phyloP scores from a whole-genome alignment of 2,113 vertebrate species.

The Oreotrochilus melanogaster region DNA sequence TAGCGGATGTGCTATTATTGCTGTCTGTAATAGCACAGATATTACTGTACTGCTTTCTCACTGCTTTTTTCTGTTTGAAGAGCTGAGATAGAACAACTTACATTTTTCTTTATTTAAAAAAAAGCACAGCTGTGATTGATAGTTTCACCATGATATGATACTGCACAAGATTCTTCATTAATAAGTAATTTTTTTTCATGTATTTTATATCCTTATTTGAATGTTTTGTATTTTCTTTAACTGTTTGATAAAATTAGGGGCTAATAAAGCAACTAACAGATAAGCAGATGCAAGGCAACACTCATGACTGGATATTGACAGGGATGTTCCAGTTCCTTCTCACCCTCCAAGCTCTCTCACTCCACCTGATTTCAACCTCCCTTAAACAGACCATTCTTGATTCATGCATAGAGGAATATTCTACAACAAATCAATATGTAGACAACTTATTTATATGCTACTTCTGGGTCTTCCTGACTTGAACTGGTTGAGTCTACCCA shows the following conservation, averaged over 20 bases:
- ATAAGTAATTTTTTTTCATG: background rate
- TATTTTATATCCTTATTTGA: background rate
- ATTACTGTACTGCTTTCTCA: background rate
- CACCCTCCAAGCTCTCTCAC: background rate
- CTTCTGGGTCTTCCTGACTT: background rate
- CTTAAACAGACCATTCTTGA: background rate
- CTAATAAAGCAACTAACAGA: background rate
- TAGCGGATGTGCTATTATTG: background rate
- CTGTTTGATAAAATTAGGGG: background rate
- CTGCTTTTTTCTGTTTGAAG: background rate
- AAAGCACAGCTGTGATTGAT: background rate
- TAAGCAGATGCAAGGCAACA: background rate
- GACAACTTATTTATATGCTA: background rate
- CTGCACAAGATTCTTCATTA: background rate
- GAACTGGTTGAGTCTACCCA: background rate
- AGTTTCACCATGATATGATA: background rate
- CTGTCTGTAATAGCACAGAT: background rate
- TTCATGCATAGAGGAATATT: background rate
- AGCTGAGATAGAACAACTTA: background rate
- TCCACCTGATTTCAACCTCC: background rate
- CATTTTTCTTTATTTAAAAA: background rate
- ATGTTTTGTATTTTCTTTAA: background rate
- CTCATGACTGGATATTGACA: background rate
- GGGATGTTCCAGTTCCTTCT: rapidly evolving
- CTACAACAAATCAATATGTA: background rate